Evolutionary conservation across 2,888 invertebrate species (phyloP), one percentile per base, ranked within the genome.

Genomic region (Abscondita cerata): DNA sequence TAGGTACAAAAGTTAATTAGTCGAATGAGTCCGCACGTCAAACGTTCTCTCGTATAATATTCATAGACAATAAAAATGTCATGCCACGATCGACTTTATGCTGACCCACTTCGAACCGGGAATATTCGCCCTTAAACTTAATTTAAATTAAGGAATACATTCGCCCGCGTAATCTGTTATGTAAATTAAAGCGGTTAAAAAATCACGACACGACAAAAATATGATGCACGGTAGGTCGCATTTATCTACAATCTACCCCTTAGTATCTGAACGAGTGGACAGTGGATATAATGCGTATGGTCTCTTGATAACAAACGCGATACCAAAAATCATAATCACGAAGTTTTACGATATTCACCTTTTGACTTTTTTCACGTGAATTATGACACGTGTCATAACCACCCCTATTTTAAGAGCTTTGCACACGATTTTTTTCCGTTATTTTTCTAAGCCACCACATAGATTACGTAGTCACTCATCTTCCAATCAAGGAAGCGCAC

Each of bases 181-280:
- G 70, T 70, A 70, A 70, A 71, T 71, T 68, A 63, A 56, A 61
- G 56, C 71, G 68, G 68, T 71, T 71, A 71, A 71, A n/a, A 71
- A 71, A 70, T 71, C 71, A 70, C 70, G 70, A 69, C 70, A 71
- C 69, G 68, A 69, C 68, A 69, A 68, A 70, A 71, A 70, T 70
- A 71, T 71, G 71, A 71, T 71, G 70, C 71, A 71, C 71, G 71
- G 64, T 66, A 70, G 65, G 68, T 62, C 66, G 61, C 60, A 56
- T 62, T 62, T 67, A 69, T 69, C 69, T 68, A 67, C 59, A 57
- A 69, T 69, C 69, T 69, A 68, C 67, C 69, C 67, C 65, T 64
- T 64, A 60, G 33, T 64, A 64, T 66, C 59, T 65, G 52, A 50
- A 44, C 36, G 61, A 63, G 67, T 67, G 67, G 68, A 70, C 68